Percentiles rank a stretch among this genome's conserved stretches.
Conservation (phyloP, 2,888 invertebrate genomes). For the Panopea generosa region DNA sequence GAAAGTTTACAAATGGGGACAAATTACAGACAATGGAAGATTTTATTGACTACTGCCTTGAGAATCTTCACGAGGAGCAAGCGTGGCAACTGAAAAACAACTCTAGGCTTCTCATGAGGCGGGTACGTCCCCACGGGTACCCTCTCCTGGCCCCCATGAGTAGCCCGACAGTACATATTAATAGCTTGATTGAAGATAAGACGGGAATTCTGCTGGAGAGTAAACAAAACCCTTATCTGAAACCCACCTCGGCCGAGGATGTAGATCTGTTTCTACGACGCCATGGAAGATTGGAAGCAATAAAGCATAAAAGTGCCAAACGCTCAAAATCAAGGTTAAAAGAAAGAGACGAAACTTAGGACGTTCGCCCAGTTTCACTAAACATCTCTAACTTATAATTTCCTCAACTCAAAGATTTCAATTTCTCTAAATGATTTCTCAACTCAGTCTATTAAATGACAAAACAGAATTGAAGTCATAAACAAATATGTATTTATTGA, state of each 20-base stretch:
- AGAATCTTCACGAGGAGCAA: slow-evolving; percentile 67
- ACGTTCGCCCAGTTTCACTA: too few species aligned
- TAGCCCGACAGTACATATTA: slow-evolving; percentile 11
- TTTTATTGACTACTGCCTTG: slow-evolving; percentile 77
- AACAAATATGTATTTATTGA: too few species aligned
- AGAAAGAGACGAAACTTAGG: slow-evolving; percentile 18
- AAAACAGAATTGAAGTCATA: too few species aligned
- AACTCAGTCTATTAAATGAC: too few species aligned
- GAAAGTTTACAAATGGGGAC: slow-evolving; percentile 70
- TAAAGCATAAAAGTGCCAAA: slow-evolving; percentile 20
- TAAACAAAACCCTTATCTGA: slow-evolving; percentile 28
- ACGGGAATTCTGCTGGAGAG: slow-evolving; percentile 47
- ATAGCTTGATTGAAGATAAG: slow-evolving; percentile 50
- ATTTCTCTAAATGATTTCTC: too few species aligned
- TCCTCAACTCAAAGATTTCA: too few species aligned
- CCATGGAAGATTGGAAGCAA: slow-evolving; percentile 40
- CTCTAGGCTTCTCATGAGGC: slow-evolving; percentile 55
- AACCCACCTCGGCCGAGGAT: slow-evolving; percentile 63
- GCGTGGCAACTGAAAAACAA: slow-evolving; percentile 50
- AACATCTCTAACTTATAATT: too few species aligned
- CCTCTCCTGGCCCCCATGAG: slow-evolving; percentile 51
- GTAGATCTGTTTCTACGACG: slow-evolving; percentile 61
- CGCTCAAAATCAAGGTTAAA: slow-evolving; percentile 33
- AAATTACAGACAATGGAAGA: slow-evolving; percentile 73
- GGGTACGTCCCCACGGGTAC: slow-evolving; percentile 60